A percentile compares a stretch with the other conserved stretches of the same genome.
Conservation (phyloP, 2,113 vertebrate species). For the Tangachromis dhanisi region DNA sequence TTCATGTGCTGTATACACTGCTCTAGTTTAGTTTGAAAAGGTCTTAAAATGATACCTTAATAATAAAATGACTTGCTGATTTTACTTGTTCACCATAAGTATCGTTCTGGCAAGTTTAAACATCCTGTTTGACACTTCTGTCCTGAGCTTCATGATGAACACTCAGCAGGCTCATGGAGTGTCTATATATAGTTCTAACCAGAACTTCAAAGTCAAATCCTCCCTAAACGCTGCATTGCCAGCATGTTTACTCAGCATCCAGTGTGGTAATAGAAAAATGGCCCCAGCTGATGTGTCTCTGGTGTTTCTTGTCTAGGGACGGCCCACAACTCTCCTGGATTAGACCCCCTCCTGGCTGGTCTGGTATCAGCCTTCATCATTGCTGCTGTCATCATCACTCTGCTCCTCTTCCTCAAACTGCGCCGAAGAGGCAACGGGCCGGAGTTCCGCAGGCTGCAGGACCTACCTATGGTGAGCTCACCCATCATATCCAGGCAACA, state of each 20-base stretch:
- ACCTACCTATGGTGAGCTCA: slow-evolving; percentile 76
- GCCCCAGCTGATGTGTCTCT: neutral
- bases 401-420: slow-evolving; percentile 82
- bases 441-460: slow-evolving; percentile 82
- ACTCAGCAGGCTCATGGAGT: neutral
- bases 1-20: neutral
- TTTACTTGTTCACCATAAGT: neutral
- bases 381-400: slow-evolving; percentile 75
- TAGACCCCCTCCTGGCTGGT: slow-evolving; percentile 80
- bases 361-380: slow-evolving; percentile 81
- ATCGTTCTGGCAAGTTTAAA: neutral
- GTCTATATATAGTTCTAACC: slow-evolving; percentile 4
- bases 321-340: neutral
- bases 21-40: neutral
- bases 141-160: neutral
- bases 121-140: slow-evolving; percentile 27
- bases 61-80: neutral
- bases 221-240: neutral
- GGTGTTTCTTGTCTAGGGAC: neutral
- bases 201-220: neutral
- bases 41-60: neutral
- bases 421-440: slow-evolving; percentile 73
- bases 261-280: neutral
- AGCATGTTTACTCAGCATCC: neutral
- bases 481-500: neutral